Evolutionary conservation across 2,113 vertebrate species (phyloP), one percentile per base, ranked within the genome.

Genomic region (Meriones unguiculatus): DNA sequence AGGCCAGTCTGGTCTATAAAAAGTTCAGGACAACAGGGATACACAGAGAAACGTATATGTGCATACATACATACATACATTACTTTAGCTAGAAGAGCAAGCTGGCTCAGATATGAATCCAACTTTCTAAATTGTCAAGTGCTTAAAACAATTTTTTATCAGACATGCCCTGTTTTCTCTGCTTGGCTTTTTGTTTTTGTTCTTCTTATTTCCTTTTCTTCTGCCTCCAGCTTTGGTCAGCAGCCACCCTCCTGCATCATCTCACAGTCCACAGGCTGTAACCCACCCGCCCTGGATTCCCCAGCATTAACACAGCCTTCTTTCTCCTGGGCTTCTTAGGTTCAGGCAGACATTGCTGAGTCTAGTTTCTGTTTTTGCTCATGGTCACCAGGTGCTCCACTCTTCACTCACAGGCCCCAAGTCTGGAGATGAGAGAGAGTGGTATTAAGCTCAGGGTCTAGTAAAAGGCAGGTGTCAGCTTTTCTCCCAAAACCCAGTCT

Each of bases 101-200:
- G 22, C 24, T 84, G 72, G 35, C 5, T 94, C 24, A 95, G 46
- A 81, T 50, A 46, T 46, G 73, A 35, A 62, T 38, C n/a, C 8
- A 57, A 57, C 86, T 89, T 86, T 90, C 73, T 91, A 54, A 89
- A 32, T 96, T 95, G 77, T 72, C 81, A 95, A 91, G 67, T 77
- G 67, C 57, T 73, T 89, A 50, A 88, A 85, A n/a, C 69, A 88
- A 86, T 85, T 46, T 46, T 32, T 57, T 69, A 93, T 92, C 28
- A 59, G 41, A n/a, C 17, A 65, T 57, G 87, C 73, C 22, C 76
- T 87, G 7, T 14, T 77, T 95, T 89, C 57, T 54, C 92, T 91
- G 41, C 12, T 7, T 81, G 46, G 46, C 46, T 46, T 46, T 46
- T 46, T 46, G 46, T 86, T 62, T 59, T 64, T 35, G 69, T 14